phyloP scores from a whole-genome alignment of 2,888 invertebrate species.

The Nomada goodeniana region DNA sequence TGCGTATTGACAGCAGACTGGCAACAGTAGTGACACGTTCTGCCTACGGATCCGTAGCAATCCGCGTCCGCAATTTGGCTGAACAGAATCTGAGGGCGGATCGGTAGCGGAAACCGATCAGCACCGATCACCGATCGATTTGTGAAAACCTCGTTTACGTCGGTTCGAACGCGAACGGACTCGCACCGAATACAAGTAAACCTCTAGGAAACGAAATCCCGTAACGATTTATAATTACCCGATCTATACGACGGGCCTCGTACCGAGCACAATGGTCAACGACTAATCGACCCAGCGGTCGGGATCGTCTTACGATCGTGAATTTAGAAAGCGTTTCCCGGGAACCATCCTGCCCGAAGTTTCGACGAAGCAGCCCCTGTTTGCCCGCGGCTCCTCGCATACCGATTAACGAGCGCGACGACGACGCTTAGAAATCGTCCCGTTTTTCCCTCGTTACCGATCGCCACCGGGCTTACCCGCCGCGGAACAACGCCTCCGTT shows the following conservation, averaged over 20 bases:
- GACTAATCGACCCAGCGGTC: constrained; percentile 26
- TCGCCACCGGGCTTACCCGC: constrained; percentile 23
- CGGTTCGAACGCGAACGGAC: too few species aligned
- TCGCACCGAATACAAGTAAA: too few species aligned
- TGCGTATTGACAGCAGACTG: too few species aligned
- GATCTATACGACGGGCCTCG: neutral
- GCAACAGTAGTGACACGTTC: too few species aligned
- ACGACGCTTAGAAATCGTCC: constrained; percentile 57
- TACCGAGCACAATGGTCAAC: neutral
- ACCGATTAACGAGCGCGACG: constrained; percentile 41
- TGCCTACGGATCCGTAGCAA: too few species aligned
- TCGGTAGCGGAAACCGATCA: too few species aligned
- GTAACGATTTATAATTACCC: too few species aligned
- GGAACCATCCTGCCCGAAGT: constrained; percentile 39
- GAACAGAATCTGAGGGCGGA: too few species aligned
- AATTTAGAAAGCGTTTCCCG: constrained; percentile 49
- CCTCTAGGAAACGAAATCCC: too few species aligned
- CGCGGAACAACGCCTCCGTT: constrained; percentile 31
- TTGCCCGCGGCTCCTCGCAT: constrained; percentile 34
- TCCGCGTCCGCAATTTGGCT: too few species aligned
- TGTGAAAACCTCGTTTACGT: too few species aligned
- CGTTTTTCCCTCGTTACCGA: constrained; percentile 48
- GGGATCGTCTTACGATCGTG: constrained; percentile 26
- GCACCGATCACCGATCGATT: too few species aligned
- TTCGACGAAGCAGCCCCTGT: constrained; percentile 45